phyloP scores from a whole-genome alignment of 2,113 vertebrate genomes.

The Setophaga kirtlandii region DNA sequence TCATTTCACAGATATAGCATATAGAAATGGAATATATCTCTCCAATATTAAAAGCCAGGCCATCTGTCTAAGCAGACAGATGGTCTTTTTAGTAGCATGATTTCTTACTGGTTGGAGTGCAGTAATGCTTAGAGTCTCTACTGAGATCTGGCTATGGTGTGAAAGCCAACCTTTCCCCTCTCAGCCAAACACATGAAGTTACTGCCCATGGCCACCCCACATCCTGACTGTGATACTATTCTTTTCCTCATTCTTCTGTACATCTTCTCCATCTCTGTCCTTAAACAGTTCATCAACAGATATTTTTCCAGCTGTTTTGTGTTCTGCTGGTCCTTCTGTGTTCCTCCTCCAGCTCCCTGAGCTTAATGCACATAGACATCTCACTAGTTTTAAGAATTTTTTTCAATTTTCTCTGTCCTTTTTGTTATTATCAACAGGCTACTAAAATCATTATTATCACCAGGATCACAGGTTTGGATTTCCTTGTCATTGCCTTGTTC shows the following conservation, averaged over 20 bases:
- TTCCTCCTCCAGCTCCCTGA: not conserved
- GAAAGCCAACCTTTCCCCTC: not conserved
- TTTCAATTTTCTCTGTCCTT: not conserved
- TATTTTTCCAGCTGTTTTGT: not conserved
- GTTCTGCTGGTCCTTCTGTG: not conserved
- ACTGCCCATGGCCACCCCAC: not conserved
- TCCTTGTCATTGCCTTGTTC: not conserved
- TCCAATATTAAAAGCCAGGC: not conserved
- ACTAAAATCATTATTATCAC: not conserved
- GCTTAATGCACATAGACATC: not conserved
- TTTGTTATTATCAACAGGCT: not conserved
- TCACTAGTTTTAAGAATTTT: not conserved
- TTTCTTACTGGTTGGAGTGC: not conserved
- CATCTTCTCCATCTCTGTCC: not conserved
- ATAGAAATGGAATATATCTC: not conserved
- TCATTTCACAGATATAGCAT: not conserved
- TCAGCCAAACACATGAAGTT: not conserved
- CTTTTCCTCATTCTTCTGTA: not conserved
- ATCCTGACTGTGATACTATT: not conserved
- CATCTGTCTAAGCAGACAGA: not conserved
- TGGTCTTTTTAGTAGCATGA: not conserved
- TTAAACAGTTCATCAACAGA: not conserved
- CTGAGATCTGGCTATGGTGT: not conserved
- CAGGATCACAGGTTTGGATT: not conserved
- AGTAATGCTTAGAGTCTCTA: not conserved